Conservation (phyloP, 2,888 invertebrate species). For the Laothoe populi region DNA sequence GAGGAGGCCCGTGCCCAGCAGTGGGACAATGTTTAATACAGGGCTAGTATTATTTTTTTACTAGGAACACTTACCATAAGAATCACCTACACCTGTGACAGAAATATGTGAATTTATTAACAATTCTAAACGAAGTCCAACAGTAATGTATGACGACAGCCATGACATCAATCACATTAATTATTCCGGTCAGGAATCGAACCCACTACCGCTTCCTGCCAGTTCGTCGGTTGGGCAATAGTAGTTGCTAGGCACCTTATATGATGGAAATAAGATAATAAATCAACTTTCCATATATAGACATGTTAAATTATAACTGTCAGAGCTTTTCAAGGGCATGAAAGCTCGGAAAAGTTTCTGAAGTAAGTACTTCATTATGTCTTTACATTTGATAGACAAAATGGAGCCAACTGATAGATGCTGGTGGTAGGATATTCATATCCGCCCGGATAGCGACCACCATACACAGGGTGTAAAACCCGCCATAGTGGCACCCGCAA, state of each 20-base stretch:
- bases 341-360: background rate
- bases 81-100: constrained; percentile 36
- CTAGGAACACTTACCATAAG: constrained; percentile 9
- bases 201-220: constrained; percentile 78
- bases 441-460: no score
- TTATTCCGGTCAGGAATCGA: constrained; percentile 74
- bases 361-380: no score
- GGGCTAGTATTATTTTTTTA: no score
- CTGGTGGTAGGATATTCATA: no score
- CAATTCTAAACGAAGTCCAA: constrained; percentile 55
- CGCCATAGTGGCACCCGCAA: no score
- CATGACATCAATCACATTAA: constrained; percentile 64
- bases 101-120: constrained; percentile 43
- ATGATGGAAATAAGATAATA: constrained; percentile 32
- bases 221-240: constrained; percentile 37
- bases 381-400: no score
- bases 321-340: constrained; percentile 21
- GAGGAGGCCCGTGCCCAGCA: no score
- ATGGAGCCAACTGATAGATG: no score
- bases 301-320: constrained; percentile 2
- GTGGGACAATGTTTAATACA: no score
- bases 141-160: constrained; percentile 57
- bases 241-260: constrained; percentile 36
- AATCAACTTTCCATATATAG: constrained; percentile 16
- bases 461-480: no score